phyloP scores from a whole-genome alignment of 2,888 invertebrate genomes.

The Tenthredo scrophulariae region DNA sequence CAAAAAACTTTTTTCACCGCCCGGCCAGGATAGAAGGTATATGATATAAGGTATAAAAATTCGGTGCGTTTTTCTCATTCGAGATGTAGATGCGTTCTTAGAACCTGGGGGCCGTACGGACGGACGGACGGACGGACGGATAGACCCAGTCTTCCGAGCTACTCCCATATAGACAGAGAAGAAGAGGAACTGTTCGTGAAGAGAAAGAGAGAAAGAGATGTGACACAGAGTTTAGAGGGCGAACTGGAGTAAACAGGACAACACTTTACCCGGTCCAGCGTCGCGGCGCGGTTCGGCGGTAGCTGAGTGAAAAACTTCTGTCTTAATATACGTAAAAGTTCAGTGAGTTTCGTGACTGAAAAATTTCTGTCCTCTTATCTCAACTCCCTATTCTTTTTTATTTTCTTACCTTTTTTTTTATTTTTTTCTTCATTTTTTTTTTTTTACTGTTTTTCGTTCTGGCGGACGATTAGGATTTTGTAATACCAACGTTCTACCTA shows the following conservation, averaged over 20 bases:
- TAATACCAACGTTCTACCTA: neutral
- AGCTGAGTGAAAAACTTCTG: conserved; percentile 65
- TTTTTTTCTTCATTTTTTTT: neutral
- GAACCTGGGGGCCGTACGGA: conserved; percentile 57
- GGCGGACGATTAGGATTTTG: conserved; percentile 3
- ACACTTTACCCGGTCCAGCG: conserved; percentile 64
- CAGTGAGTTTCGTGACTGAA: conserved; percentile 35
- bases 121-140: neutral
- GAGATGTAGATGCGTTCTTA: conserved; percentile 71
- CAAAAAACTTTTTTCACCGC: conserved; percentile 55
- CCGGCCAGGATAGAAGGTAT: conserved; percentile 21
- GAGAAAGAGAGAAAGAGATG: conserved; percentile 49
- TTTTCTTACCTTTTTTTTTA: neutral
- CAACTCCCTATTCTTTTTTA: conserved; percentile 39
- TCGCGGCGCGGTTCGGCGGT: conserved; percentile 46
- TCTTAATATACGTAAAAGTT: conserved; percentile 62
- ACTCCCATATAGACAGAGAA: conserved; percentile 33
- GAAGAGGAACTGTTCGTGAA: conserved; percentile 40
- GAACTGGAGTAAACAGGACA: conserved; percentile 67
- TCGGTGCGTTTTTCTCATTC: conserved; percentile 68
- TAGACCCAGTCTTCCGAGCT: conserved; percentile 26
- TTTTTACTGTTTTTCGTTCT: conserved; percentile 9
- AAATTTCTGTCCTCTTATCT: conserved; percentile 54
- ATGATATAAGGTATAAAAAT: conserved; percentile 61
- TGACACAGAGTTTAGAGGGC: conserved; percentile 52